phyloP scores from a whole-genome alignment of 92 coral and sea anemone genomes.

The Phenganax marumi region DNA sequence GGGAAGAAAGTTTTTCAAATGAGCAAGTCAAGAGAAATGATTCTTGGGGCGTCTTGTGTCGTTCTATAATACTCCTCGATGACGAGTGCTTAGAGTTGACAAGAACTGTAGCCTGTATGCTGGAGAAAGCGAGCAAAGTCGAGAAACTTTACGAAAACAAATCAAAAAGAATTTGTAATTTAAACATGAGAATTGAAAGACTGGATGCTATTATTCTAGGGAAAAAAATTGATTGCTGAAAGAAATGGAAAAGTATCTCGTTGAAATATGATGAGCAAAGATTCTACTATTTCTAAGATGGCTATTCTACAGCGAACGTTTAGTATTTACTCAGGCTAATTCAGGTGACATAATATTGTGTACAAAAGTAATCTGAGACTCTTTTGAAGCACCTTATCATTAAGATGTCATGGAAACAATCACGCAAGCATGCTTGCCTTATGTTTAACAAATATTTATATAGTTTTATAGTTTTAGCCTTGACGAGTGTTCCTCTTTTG shows the following conservation, averaged over 20 bases:
- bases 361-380: not conserved
- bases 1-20: not conserved
- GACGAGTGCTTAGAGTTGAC: constrained; percentile 22
- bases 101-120: constrained; percentile 6
- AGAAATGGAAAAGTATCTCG: not conserved
- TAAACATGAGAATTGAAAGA: constrained; percentile 30
- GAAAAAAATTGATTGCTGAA: constrained; percentile 22
- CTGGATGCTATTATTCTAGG: constrained; percentile 30
- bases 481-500: not conserved
- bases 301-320: not conserved
- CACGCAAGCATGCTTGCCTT: not conserved
- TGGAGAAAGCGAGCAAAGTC: constrained; percentile 4
- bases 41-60: constrained; percentile 19
- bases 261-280: not conserved
- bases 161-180: not conserved
- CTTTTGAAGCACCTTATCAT: not conserved
- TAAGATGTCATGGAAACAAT: not conserved
- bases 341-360: not conserved
- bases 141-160: constrained; percentile 31
- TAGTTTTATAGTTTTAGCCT: not conserved
- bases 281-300: not conserved
- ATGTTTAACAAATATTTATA: not conserved
- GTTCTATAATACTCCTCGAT: constrained; percentile 28
- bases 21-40: constrained; percentile 6
- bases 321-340: too few species aligned